Base-by-base conservation (phyloP, 2,113 vertebrate species). In the Pristiophorus japonicus region DNA sequence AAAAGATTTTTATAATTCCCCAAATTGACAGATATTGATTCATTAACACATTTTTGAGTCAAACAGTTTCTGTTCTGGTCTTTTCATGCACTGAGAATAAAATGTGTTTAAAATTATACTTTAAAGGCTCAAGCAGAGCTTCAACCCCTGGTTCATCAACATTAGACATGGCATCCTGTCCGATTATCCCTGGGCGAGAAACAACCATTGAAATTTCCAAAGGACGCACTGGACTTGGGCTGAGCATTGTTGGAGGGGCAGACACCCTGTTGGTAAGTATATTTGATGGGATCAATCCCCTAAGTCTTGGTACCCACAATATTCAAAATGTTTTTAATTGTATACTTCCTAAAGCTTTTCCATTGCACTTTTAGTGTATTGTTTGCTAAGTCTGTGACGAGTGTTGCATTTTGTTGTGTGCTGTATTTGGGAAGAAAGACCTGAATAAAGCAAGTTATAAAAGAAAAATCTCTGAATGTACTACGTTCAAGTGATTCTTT, bases 121-220 rank as follows among this genome's bases (percentile, higher is more conserved):
- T 96, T 96, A 85, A 55, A 99, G 99, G 96, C 96, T 96, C 97
- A 27, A 99, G 99, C 96, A 98, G 99, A 96, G 98, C 98, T 0
- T 99, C 98, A 78, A 99, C 98, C 95, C 98, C 99, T 65, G 98
- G 98, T 0, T 97, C 98, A 0, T 97, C 99, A 96, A 96, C 97
- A 66, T 98, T 98, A 14, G 99, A 99, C 96, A 99, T 99, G 55
- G 96, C 98, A 42, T 99, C 98, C 62, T 99, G 99, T 96, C 98
- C 99, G 96, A 99, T 99, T 96, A 99, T 99, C 96, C 99, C 99
- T 34, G 99, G 99, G 95, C 99, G 98, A 42, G 99, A 99, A 98
- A 99, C 99, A 96, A 99, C 98, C 95, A 99, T 99, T 55, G 99
- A 99, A 96, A 99, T 99, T 97, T 99, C 98, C 95, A 99, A 99